Evolutionary conservation across 2,797 vertebrate species (phyloP), one percentile per base, ranked within the genome.

Genomic region (Lindbergichthys nudifrons): DNA sequence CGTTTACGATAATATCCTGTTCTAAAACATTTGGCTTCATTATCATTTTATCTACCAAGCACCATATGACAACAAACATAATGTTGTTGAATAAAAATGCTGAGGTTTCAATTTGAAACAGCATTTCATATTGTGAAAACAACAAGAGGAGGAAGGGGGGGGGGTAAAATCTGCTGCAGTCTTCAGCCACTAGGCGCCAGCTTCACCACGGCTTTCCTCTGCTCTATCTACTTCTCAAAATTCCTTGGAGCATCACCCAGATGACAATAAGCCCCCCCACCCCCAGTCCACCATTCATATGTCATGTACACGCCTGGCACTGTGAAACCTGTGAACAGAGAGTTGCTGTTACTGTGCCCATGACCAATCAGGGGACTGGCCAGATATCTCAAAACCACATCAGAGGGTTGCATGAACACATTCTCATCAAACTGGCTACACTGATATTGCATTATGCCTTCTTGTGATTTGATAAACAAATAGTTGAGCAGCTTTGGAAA

Each of bases 181-280:
- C 63, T 70, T 59, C 69, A 73, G 54, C 65, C 69, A 69, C 74
- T 66, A 74, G 74, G 74, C 74, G 67, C 82, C 69, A 64, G 68
- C 73, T 51, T 14, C n/a, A 46, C 5, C 50, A 12, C 46, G 10
- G 56, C 21, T 45, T 32, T 30, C 23, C 56, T 50, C 36, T 30
- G n/a, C 56, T 50, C 36, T 3, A 10, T 10, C 19, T 53, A 2
- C 48, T 23, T 14, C 48, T 11, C 21, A 42, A 10, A 15, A 21
- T 32, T n/a, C 36, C 3, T 9, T 23, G 14, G 30, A 45, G 13
- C 46, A 8, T 54, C 43, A 36, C 8, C 26, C 10, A 61, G n/a
- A 21, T 43, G n/a, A 12, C 13, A 26, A 43, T 15, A 0, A 19
- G 10, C 7, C 26, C 19, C 6, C 18, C 15, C 9, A 14, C 52